Evolutionary conservation across 1,140 invertebrate species (phyloP), one percentile per base, ranked within the genome.

Genomic region (Eupristina koningsbergeri): DNA sequence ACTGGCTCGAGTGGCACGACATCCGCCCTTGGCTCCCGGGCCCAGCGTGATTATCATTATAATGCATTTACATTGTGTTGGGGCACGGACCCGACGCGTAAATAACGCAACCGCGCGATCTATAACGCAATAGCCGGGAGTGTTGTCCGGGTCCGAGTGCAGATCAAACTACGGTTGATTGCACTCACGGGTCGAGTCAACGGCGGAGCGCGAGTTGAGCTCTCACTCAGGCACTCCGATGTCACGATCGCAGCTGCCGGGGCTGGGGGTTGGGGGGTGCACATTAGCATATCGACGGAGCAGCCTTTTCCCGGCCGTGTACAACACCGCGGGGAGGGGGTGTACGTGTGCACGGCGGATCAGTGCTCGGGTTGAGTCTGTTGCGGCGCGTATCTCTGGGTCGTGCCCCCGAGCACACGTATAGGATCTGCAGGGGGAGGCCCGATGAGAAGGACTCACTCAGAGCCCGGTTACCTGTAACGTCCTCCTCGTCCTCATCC

Each of bases 211-310:
- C 67, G 47, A 74, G 69, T 84, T 84, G 83, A 84, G 83, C 83
- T 80, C 83, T 84, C 83, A 89, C 88, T 88, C 88, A 88, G 87
- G 83, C 80, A 83, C 86, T 7, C 19, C 36, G 83, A 85, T 86
- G 86, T 84, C 78, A 84, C 83, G 83, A 84, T 84, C 78, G 78
- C 83, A n/a, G n/a, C n/a, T n/a, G n/a, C n/a, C n/a, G n/a, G 69
- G 29, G 7, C 15, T 47, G 17, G 73, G 47, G 69, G 41, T 8
- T 6, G 29, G 50, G 29, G 36, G 63, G 41, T 0, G 0, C 45
- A 50, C 73, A 89, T 89, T 88, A 89, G 86, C 88, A 89, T 89
- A 89, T 89, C 86, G 73, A 9, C 50, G 15, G 13, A 13, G 19
- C 34, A 41, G 86, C 53, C 53, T 58, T 9, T 58, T 58, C 53